phyloP scores from a whole-genome alignment of 2,797 vertebrate genomes.

The Picus viridis region DNA sequence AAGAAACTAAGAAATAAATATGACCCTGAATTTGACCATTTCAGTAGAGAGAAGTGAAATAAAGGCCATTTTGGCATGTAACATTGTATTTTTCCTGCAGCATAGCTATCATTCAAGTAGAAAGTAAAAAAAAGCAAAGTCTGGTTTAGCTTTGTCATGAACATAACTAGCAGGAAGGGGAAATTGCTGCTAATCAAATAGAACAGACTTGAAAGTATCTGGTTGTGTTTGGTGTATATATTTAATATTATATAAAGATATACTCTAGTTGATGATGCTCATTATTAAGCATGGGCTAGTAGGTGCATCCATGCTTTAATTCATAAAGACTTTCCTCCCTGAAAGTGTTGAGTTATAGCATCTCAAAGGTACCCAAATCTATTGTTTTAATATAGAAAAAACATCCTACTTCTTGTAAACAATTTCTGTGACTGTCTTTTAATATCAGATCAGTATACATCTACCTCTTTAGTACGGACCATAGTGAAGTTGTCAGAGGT shows the following conservation, averaged over 20 bases:
- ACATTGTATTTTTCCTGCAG: background rate
- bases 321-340: background rate
- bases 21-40: background rate
- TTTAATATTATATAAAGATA: background rate
- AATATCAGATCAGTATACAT: background rate
- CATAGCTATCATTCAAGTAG: background rate
- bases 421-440: background rate
- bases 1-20: background rate
- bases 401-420: background rate
- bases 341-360: background rate
- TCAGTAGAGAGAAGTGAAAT: slow-evolving; percentile 7
- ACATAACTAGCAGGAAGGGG: background rate
- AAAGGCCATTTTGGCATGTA: background rate
- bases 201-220: background rate
- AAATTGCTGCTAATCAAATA: background rate
- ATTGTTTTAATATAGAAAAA: background rate
- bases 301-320: background rate
- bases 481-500: background rate
- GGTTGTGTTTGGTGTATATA: background rate
- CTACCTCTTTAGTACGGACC: background rate
- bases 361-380: background rate
- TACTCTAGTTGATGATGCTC: background rate
- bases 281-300: background rate
- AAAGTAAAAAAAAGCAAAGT: background rate
- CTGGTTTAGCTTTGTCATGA: background rate